Base-by-base conservation (phyloP, 2,888 invertebrate species). In the Tetanocera ferruginea region DNA sequence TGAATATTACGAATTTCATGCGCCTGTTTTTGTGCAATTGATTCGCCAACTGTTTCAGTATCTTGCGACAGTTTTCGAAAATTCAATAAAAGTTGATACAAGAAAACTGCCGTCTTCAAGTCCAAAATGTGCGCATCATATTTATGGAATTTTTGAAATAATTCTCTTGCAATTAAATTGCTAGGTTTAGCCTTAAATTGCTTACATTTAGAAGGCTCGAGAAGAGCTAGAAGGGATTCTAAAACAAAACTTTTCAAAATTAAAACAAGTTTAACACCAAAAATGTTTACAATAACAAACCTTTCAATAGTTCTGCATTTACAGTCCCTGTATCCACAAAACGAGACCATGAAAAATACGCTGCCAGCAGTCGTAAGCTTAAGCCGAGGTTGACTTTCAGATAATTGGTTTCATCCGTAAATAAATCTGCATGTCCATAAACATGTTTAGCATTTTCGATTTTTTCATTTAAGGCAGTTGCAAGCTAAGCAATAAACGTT, bases 321-420 rank as follows among this genome's bases (percentile, higher is more conserved):
- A 84, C 83, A 1, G 83, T 77, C 37, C 81, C 80, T 49, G 55
- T 83, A 83, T 91, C 92, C 80, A 90, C 90, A 84, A 94, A 93
- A 76, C 92, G 93, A 86, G 92, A 91, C 94, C 94, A 92, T 85
- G 92, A 92, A 79, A 93, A 93, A 83, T 92, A 92, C 70, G 91
- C 91, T 5, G 91, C 91, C n/a, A 92, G 87, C 66, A 93, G 87
- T 37, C 90, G 91, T 70, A 93, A 91, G 72, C 93, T 90, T 66
- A 91, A 86, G 67, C 92, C 92, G 60, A 92, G 90, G 75, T 92
- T 92, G 79, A 91, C 88, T 82, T 91, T 92, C 64, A 92, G 87
- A 76, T 91, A 89, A 75, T 89, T 87, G 23, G 92, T 89, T 79
- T 92, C 91, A 1, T 90, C 88, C 17, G 91, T 90, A 83, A 91